Percentiles rank a stretch among this genome's conserved stretches.
Conservation (phyloP, 2,797 vertebrate species). For the Cephalopachus bancanus region DNA sequence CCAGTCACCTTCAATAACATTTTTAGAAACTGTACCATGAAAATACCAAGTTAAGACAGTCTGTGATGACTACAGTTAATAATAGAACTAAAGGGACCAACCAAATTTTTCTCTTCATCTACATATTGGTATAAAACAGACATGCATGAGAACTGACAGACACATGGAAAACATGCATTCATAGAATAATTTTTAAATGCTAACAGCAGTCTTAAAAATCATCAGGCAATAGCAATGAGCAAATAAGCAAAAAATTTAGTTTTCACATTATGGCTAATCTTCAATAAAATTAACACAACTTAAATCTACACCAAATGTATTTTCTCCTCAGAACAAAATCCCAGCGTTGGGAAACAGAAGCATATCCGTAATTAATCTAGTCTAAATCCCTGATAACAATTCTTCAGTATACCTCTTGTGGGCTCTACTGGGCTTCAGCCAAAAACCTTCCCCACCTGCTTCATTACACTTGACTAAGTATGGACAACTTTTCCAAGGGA, state of each 20-base stretch:
- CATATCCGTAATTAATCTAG: background rate
- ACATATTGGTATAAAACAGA: background rate
- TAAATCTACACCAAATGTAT: constrained; percentile 48
- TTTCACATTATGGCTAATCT: constrained; percentile 20
- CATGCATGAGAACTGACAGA: background rate
- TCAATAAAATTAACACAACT: constrained; percentile 31
- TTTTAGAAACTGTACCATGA: background rate
- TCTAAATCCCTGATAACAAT: background rate
- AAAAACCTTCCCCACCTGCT: constrained; percentile 23
- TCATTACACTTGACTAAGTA: background rate
- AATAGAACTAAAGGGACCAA: background rate
- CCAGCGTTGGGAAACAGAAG: background rate
- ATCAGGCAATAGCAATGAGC: background rate
- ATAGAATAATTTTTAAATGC: constrained; percentile 3
- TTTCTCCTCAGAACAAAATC: constrained; percentile 5
- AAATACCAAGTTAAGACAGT: background rate
- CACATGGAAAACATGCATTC: background rate
- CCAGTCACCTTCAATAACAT: background rate
- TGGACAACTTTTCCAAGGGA: background rate
- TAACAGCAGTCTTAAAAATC: background rate
- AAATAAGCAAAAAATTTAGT: constrained; percentile 11
- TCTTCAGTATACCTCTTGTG: background rate
- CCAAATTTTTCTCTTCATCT: background rate
- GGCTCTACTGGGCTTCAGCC: background rate
- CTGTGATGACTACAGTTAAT: background rate